These are phyloP conservation scores for Eulimnadia texana DNA, from an alignment of 1,140 invertebrate species.

Conservation along the genomic window DNA sequence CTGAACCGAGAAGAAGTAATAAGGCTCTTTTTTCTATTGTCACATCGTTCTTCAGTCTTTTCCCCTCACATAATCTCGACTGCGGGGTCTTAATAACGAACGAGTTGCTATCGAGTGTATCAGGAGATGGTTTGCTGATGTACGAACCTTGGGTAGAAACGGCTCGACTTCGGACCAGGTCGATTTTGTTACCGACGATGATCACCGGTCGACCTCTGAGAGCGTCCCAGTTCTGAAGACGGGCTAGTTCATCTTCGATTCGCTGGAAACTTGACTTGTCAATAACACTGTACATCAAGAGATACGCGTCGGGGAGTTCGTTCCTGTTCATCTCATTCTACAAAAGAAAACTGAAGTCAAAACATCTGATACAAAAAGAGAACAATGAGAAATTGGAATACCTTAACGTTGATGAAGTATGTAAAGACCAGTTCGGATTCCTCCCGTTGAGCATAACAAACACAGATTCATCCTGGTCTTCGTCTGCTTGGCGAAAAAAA, in stretches of 20 bases:
- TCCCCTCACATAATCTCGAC: no score
- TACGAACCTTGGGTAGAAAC: constrained; percentile 69
- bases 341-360: constrained; percentile 20
- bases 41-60: no score
- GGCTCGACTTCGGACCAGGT: constrained; percentile 74
- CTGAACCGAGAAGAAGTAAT: no score
- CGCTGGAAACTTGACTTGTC: constrained; percentile 74
- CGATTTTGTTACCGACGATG: constrained; percentile 87
- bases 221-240: constrained; percentile 57
- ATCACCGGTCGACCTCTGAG: constrained; percentile 60
- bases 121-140: background rate
- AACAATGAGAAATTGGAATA: constrained; percentile 28
- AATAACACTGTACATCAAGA: constrained; percentile 79
- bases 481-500: constrained; percentile 33
- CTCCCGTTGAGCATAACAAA: constrained; percentile 78
- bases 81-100: no score
- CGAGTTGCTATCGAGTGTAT: background rate
- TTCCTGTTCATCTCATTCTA: constrained; percentile 56
- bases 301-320: constrained; percentile 64
- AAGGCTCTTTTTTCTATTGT: no score
- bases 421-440: constrained; percentile 76
- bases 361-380: no score
- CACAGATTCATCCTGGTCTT: constrained; percentile 57
- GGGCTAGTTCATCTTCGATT: constrained; percentile 56
- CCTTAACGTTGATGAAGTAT: constrained; percentile 41